Conservation (phyloP, 2,888 invertebrate species). For the Sepiola atlantica region DNA sequence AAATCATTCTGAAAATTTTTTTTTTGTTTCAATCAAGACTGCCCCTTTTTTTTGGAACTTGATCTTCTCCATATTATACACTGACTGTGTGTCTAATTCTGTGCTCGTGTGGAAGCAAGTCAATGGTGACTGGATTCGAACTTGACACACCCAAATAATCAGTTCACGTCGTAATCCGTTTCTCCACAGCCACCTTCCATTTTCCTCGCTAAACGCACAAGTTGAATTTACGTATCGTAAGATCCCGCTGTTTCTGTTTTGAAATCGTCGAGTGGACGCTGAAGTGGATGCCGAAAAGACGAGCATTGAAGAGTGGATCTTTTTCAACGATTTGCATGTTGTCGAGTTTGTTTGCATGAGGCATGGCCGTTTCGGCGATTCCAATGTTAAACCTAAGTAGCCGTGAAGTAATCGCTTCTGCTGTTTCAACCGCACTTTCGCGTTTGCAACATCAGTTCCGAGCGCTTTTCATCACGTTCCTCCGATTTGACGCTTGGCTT, state of each 20-base stretch:
- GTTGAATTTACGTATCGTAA: too few species aligned
- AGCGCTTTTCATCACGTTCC: background rate
- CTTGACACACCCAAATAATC: too few species aligned
- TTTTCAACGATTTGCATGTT: background rate
- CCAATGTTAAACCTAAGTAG: constrained; percentile 32
- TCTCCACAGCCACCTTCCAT: too few species aligned
- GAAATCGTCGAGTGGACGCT: background rate
- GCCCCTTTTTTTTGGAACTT: too few species aligned
- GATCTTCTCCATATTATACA: too few species aligned
- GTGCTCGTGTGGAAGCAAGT: too few species aligned
- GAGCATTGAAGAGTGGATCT: background rate
- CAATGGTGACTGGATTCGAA: too few species aligned
- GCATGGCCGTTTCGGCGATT: background rate
- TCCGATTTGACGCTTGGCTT: background rate
- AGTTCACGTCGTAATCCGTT: too few species aligned
- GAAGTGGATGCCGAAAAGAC: background rate
- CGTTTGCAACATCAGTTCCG: background rate
- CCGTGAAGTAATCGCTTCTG: background rate
- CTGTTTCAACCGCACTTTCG: background rate
- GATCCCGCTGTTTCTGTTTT: background rate
- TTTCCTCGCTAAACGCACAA: too few species aligned
- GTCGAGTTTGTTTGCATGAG: background rate
- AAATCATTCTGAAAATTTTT: too few species aligned
- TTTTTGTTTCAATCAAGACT: too few species aligned
- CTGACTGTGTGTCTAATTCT: too few species aligned